Evolutionary conservation across 2,797 vertebrate genomes (phyloP).

Genomic region (Hafferia zeledoni): DNA sequence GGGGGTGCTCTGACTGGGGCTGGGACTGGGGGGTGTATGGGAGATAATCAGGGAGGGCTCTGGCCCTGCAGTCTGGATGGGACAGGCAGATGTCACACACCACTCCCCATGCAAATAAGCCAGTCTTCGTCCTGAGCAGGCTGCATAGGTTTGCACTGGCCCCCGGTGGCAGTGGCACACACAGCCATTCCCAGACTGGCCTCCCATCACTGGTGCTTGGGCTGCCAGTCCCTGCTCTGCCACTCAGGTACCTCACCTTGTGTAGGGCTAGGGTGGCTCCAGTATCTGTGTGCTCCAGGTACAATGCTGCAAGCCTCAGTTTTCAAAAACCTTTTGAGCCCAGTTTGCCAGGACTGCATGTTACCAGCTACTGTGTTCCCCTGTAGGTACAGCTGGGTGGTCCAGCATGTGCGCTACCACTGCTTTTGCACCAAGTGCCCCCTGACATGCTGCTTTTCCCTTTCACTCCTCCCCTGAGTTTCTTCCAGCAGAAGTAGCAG

Average conservation of each 20-base stretch:
- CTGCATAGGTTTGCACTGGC: not conserved
- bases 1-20: not conserved
- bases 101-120: not conserved
- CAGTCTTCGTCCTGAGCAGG: not conserved
- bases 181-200: not conserved
- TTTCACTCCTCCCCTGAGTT: not conserved
- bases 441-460: not conserved
- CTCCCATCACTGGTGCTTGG: not conserved
- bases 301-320: not conserved
- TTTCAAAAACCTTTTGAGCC: not conserved
- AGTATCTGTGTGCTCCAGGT: not conserved
- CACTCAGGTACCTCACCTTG: too few species aligned
- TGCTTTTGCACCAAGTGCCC: not conserved
- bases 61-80: not conserved
- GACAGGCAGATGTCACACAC: not conserved
- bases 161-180: not conserved
- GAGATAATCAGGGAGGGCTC: too few species aligned
- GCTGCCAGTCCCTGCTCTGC: not conserved
- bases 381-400: too few species aligned
- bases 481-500: not conserved
- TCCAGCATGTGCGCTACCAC: rapidly evolving
- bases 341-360: not conserved
- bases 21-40: not conserved
- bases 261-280: not conserved
- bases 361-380: not conserved